A percentile compares a stretch with the other conserved stretches of the same genome.
Evolutionary conservation across 2,113 vertebrate species (phyloP).

Genomic region (Myodes glareolus): DNA sequence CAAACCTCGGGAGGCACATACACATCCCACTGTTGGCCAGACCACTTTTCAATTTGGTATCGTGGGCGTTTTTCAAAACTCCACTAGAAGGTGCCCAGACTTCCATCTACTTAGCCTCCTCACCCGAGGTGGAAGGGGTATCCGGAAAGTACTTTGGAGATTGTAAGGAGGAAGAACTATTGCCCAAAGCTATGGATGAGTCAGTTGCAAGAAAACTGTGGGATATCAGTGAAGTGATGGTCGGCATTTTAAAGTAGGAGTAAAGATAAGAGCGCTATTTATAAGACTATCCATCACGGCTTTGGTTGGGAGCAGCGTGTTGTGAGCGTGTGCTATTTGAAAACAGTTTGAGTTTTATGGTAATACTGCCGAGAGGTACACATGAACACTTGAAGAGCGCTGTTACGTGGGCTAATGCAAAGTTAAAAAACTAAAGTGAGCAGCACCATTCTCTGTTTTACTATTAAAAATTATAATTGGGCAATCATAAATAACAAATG

Average conservation of each 20-base stretch:
- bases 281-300: neutral
- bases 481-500: slow-evolving; percentile 16
- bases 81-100: slow-evolving; percentile 96
- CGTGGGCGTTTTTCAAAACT: slow-evolving; percentile 93
- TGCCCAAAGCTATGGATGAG: slow-evolving; percentile 92
- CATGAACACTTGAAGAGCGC: neutral
- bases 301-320: neutral
- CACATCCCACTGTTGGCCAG: slow-evolving; percentile 92
- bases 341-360: neutral
- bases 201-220: slow-evolving; percentile 92
- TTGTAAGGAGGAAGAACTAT: slow-evolving; percentile 93
- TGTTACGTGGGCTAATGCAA: neutral
- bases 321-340: neutral
- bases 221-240: slow-evolving; percentile 95
- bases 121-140: slow-evolving; percentile 92
- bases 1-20: slow-evolving; percentile 93
- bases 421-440: slow-evolving; percentile 7
- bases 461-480: slow-evolving; percentile 17
- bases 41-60: slow-evolving; percentile 92
- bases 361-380: neutral
- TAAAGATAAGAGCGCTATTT: neutral
- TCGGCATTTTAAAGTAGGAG: slow-evolving; percentile 90
- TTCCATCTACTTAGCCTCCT: slow-evolving; percentile 93
- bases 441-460: neutral
- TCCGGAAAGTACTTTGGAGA: slow-evolving; percentile 95